phyloP scores from a whole-genome alignment of 1,140 invertebrate species.

The Dolichoris vasculosae region DNA sequence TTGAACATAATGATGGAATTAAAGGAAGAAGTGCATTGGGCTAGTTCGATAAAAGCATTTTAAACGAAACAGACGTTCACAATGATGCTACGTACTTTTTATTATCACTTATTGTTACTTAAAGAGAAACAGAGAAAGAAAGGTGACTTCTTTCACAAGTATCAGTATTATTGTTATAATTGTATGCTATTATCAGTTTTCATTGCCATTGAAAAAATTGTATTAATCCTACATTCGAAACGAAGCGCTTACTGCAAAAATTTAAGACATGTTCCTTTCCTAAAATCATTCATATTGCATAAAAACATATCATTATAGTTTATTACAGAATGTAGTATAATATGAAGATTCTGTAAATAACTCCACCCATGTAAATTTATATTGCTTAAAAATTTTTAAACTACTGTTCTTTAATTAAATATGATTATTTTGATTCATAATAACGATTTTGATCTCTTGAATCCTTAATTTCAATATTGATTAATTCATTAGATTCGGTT shows the following conservation, averaged over 20 bases:
- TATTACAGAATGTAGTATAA: no score
- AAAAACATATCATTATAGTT: no score
- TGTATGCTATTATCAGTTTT: not conserved
- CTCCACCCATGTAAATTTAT: no score
- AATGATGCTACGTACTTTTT: not conserved
- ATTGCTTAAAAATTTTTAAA: no score
- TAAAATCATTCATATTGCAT: no score
- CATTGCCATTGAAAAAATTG: not conserved
- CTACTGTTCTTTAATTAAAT: no score
- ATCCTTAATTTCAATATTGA: no score
- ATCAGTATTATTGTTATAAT: not conserved
- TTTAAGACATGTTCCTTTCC: no score
- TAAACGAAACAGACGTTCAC: not conserved
- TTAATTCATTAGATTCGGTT: no score
- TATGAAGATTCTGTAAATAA: no score
- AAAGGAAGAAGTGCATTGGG: not conserved
- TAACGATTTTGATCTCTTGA: no score
- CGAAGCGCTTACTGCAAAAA: not conserved
- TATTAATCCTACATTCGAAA: not conserved
- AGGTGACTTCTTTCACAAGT: not conserved
- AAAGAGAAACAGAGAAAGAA: not conserved
- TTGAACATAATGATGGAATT: slow-evolving; percentile 1
- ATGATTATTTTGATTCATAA: no score
- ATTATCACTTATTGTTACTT: not conserved
- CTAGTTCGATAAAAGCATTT: slow-evolving; percentile 13